Percentiles rank a stretch among this genome's conserved stretches.
Conservation (phyloP, 2,888 invertebrate species). For the Zygogramma bicolorata region DNA sequence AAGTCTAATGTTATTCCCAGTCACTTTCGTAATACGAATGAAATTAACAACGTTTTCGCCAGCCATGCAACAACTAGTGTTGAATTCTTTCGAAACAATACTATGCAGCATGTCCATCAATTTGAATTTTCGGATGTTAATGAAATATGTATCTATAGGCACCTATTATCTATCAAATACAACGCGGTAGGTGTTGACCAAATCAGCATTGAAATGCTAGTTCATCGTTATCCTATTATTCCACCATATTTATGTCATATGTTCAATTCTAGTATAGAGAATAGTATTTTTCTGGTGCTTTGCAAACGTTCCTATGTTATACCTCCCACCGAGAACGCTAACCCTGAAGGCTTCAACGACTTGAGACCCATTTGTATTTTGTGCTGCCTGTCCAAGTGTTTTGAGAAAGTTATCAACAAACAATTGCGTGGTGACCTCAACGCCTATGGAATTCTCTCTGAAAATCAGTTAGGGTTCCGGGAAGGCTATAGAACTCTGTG, state of each 20-base stretch:
- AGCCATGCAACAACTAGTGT: no score
- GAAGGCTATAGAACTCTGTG: no score
- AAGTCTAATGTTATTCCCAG: no score
- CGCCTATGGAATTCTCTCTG: no score
- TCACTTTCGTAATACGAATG: no score
- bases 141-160: not conserved
- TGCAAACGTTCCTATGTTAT: slow-evolving; percentile 17
- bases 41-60: no score
- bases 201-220: not conserved
- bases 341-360: not conserved
- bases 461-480: no score
- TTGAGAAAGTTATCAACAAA: not conserved
- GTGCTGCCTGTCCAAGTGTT: not conserved
- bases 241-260: slow-evolving; percentile 1
- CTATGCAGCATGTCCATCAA: no score
- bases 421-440: no score
- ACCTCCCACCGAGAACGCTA: not conserved
- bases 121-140: no score
- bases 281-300: not conserved
- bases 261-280: slow-evolving; percentile 5
- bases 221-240: slow-evolving; percentile 7
- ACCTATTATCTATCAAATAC: not conserved
- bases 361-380: not conserved
- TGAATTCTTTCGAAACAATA: no score
- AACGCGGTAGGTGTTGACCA: not conserved